Conservation (phyloP, 2,797 vertebrate genomes). For the Iguana delicatissima region DNA sequence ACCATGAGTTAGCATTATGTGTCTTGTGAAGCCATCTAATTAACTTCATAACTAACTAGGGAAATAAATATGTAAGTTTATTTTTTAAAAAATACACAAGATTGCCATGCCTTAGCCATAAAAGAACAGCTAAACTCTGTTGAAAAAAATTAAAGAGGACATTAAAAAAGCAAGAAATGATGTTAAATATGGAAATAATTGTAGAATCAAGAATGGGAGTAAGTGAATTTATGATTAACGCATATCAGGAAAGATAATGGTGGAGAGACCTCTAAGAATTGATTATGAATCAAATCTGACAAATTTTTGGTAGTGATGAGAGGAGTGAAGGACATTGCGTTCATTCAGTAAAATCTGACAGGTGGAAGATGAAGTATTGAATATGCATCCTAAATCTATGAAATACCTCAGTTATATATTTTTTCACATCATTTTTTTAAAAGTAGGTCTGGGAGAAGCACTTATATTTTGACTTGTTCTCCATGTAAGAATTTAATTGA, state of each 20-base stretch:
- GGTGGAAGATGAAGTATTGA: background rate
- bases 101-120: background rate
- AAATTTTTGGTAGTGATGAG: background rate
- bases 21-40: too few species aligned
- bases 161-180: background rate
- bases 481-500: background rate
- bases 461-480: background rate
- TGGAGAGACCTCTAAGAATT: background rate
- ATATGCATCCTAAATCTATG: constrained; percentile 3
- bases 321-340: background rate
- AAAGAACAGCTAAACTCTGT: background rate
- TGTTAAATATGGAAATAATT: background rate
- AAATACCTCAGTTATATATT: background rate
- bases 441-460: background rate
- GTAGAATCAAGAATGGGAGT: background rate
- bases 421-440: background rate
- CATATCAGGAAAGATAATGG: background rate
- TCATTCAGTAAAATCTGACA: background rate
- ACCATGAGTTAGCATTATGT: background rate
- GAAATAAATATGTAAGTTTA: too few species aligned
- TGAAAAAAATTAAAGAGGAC: background rate
- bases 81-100: too few species aligned
- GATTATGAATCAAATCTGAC: background rate
- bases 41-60: too few species aligned
- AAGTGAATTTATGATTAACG: background rate